Conservation (phyloP, 2,888 invertebrate genomes). For the Xanthostigma xanthostigma region DNA sequence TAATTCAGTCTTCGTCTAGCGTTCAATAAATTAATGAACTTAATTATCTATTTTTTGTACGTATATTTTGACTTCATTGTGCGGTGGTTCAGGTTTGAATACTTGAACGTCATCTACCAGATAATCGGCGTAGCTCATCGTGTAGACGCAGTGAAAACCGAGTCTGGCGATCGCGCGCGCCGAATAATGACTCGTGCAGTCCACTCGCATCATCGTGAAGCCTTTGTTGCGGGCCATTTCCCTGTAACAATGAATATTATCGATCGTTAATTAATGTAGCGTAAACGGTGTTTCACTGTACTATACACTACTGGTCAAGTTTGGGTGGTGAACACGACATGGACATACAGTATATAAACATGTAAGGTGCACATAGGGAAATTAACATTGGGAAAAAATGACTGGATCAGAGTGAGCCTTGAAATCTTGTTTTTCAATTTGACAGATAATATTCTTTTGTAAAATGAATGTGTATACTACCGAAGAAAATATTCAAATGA, state of each 20-base stretch:
- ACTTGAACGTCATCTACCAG: slow-evolving; percentile 43
- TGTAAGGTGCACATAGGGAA: too few species aligned
- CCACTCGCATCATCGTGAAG: slow-evolving; percentile 46
- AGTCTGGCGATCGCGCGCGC: slow-evolving; percentile 54
- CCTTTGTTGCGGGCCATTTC: slow-evolving; percentile 35
- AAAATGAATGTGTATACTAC: too few species aligned
- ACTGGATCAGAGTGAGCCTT: too few species aligned
- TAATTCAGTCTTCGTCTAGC: too few species aligned
- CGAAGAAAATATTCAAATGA: too few species aligned
- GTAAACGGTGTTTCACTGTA: neutral
- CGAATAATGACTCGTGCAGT: slow-evolving; percentile 64
- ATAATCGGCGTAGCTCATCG: slow-evolving; percentile 49
- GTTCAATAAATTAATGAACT: too few species aligned
- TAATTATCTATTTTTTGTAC: slow-evolving; percentile 14
- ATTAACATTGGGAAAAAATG: too few species aligned
- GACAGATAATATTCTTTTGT: too few species aligned
- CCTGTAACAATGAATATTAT: slow-evolving; percentile 31
- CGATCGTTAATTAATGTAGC: neutral
- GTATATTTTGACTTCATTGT: slow-evolving; percentile 22
- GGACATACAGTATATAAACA: neutral
- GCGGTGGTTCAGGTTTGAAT: slow-evolving; percentile 41
- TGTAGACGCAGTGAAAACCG: slow-evolving; percentile 53
- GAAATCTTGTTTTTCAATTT: too few species aligned
- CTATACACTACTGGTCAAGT: too few species aligned
- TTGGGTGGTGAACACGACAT: neutral